Evolutionary conservation across 2,797 vertebrate genomes (phyloP).

Genomic region (Pipistrellus pipistrellus): DNA sequence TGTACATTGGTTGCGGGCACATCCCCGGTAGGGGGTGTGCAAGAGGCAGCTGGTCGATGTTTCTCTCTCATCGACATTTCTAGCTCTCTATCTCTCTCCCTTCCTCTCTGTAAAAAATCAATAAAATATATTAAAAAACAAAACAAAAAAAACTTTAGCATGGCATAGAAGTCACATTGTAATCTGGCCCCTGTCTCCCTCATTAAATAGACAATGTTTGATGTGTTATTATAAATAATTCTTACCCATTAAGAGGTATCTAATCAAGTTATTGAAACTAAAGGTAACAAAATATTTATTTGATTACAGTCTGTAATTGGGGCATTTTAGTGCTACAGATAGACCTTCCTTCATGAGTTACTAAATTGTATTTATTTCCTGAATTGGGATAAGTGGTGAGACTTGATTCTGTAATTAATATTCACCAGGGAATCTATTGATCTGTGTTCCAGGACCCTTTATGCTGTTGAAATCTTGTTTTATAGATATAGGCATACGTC

Average conservation of each 20-base stretch:
- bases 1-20: too few relatives aligned
- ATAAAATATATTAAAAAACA: too few relatives aligned
- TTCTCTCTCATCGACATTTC: too few relatives aligned
- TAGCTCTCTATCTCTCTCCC: too few relatives aligned
- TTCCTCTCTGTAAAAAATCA: too few relatives aligned
- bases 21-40: too few relatives aligned
- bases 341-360: slow-evolving; percentile 15
- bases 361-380: not conserved
- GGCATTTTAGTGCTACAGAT: slow-evolving; percentile 2
- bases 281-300: slow-evolving; percentile 32
- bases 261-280: not conserved
- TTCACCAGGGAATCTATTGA: not conserved
- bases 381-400: not conserved
- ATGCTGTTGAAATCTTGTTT: not conserved
- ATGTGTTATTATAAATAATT: slow-evolving; percentile 17
- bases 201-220: not conserved
- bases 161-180: not conserved
- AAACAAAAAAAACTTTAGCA: too few relatives aligned
- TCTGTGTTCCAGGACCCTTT: not conserved
- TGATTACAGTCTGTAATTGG: slow-evolving; percentile 34
- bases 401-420: not conserved
- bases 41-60: too few relatives aligned
- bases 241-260: not conserved
- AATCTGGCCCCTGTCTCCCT: not conserved
- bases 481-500: not conserved